Evolutionary conservation across 2,113 vertebrate species (phyloP).

Genomic region (Petaurus breviceps): DNA sequence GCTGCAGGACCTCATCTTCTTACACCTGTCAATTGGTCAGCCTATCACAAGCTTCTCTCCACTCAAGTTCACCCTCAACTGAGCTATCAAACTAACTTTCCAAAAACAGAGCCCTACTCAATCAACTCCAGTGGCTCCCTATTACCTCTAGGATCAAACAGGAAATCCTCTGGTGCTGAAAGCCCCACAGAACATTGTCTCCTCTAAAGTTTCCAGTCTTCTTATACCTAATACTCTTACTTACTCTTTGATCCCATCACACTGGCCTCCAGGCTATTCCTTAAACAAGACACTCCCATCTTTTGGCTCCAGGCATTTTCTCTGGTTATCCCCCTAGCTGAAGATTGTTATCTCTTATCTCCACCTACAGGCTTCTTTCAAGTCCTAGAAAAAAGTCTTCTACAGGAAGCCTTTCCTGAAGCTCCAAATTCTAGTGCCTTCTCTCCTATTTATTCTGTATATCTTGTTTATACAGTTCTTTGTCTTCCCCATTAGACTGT

Average conservation of each 20-base stretch:
- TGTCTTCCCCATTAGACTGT: background rate
- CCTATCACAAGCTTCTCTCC: background rate
- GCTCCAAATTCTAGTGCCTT: background rate
- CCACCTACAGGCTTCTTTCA: background rate
- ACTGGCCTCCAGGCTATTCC: background rate
- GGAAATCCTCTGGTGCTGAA: background rate
- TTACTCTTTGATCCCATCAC: background rate
- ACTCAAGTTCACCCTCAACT: background rate
- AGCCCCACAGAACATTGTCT: background rate
- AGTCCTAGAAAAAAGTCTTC: background rate
- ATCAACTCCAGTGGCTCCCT: background rate
- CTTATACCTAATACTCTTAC: background rate
- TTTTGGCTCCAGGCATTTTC: background rate
- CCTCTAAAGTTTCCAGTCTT: background rate
- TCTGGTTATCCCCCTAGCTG: background rate
- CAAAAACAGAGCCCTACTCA: background rate
- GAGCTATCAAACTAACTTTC: background rate
- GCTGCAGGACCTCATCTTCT: background rate
- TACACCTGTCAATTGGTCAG: background rate
- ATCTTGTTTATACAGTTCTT: background rate
- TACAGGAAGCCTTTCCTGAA: background rate
- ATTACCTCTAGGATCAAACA: background rate
- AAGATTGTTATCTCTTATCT: background rate
- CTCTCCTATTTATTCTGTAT: background rate
- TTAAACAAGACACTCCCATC: background rate